Evolutionary conservation across 2,888 invertebrate genomes (phyloP).

Genomic region (Callinectes sapidus): DNA sequence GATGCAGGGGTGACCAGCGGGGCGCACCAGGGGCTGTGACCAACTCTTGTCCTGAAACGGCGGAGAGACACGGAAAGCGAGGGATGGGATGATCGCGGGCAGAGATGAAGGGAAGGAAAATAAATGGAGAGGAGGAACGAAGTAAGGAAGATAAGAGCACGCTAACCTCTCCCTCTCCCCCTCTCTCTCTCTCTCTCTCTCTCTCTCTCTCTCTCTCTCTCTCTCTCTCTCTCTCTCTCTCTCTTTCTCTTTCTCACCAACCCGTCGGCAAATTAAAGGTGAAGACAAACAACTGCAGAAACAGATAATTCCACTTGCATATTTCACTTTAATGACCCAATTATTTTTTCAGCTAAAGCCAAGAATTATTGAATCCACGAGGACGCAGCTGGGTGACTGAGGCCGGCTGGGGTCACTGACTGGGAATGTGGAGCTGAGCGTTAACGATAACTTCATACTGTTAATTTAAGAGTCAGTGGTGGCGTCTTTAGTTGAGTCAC

Average conservation of each 20-base stretch:
- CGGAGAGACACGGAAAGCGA: background rate
- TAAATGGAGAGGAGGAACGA: background rate
- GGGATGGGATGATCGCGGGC: background rate
- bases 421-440: background rate
- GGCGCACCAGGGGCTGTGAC: background rate
- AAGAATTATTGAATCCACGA: background rate
- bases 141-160: background rate
- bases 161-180: background rate
- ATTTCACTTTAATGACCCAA: conserved; percentile 34
- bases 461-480: background rate
- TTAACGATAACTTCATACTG: background rate
- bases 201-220: background rate
- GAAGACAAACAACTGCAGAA: conserved; percentile 27
- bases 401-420: background rate
- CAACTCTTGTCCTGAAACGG: background rate
- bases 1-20: background rate
- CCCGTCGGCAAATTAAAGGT: background rate
- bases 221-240: background rate
- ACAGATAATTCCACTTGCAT: conserved; percentile 19
- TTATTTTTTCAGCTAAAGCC: background rate
- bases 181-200: background rate
- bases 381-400: background rate
- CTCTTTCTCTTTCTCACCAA: background rate
- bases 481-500: background rate
- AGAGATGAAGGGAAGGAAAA: background rate